These are phyloP conservation scores for Coregonus suidteri DNA, from an alignment of 2,797 vertebrate species.

Conservation along the genomic window DNA sequence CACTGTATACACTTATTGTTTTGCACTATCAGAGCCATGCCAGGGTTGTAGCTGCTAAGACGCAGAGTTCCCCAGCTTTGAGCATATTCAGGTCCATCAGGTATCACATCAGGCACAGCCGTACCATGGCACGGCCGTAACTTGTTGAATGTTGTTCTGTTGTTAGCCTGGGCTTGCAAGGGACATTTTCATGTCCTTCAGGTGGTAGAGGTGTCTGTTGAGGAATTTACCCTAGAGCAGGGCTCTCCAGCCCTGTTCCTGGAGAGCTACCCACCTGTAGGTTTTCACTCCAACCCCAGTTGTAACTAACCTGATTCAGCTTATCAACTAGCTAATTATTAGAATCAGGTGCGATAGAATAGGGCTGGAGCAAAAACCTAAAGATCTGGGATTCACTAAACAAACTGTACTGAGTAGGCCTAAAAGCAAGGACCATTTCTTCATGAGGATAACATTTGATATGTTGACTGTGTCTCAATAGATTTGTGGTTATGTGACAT, in stretches of 20 bases:
- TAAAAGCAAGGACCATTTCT: neutral
- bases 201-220: neutral
- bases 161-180: conserved; percentile 7
- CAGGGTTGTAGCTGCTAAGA: conserved; percentile 77
- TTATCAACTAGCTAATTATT: too few species aligned
- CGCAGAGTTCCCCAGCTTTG: conserved; percentile 81
- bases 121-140: conserved; percentile 69
- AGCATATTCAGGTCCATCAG: conserved; percentile 62
- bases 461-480: too few species aligned
- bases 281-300: too few species aligned
- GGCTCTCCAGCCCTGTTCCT: neutral
- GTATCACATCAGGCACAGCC: conserved; percentile 80
- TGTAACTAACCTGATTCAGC: too few species aligned
- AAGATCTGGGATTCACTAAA: neutral
- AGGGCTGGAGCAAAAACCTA: neutral
- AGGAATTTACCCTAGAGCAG: neutral
- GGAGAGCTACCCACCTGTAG: too few species aligned
- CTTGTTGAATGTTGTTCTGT: conserved; percentile 69
- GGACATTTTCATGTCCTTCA: neutral
- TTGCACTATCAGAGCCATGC: neutral
- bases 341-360: too few species aligned
- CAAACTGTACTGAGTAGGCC: neutral
- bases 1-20: too few species aligned
- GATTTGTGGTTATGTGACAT: too few species aligned
- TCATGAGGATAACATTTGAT: too few species aligned